Conservation (phyloP, 2,888 invertebrate genomes). For the Apamea monoglypha region DNA sequence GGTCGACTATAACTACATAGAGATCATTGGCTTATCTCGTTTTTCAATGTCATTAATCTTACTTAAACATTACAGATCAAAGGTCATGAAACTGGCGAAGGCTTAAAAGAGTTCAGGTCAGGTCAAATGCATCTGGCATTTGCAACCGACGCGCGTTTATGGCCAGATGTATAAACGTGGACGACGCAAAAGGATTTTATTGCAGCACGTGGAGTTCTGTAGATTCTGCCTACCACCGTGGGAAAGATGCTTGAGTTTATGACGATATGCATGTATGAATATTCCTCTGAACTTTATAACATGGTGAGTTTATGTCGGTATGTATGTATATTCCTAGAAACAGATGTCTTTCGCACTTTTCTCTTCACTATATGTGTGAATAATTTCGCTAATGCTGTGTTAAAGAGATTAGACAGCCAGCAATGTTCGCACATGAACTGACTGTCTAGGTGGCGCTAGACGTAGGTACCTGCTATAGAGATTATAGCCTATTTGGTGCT, state of each 20-base stretch:
- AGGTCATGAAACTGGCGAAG: slow-evolving; percentile 13
- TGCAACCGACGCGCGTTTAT: background rate
- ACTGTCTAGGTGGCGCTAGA: background rate
- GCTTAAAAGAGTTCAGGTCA: slow-evolving; percentile 11
- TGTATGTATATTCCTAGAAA: background rate
- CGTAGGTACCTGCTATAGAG: background rate
- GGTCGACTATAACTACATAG: background rate
- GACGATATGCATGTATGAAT: background rate
- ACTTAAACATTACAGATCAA: background rate
- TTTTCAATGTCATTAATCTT: background rate
- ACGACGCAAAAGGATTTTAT: background rate
- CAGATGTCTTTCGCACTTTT: background rate
- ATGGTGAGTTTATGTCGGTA: background rate
- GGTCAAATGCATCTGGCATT: slow-evolving; percentile 12
- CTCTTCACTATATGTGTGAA: background rate
- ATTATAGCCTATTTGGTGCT: too few relatives aligned
- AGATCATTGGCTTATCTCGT: slow-evolving; percentile 6
- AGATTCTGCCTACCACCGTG: background rate
- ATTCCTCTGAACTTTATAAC: background rate
- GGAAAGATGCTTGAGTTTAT: background rate
- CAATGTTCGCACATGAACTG: background rate
- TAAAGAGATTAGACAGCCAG: background rate
- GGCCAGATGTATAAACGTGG: slow-evolving; percentile 1
- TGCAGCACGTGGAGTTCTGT: background rate
- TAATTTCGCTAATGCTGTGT: background rate